Base-by-base conservation (phyloP, 2,113 vertebrate species). In the Hydropotes inermis region DNA sequence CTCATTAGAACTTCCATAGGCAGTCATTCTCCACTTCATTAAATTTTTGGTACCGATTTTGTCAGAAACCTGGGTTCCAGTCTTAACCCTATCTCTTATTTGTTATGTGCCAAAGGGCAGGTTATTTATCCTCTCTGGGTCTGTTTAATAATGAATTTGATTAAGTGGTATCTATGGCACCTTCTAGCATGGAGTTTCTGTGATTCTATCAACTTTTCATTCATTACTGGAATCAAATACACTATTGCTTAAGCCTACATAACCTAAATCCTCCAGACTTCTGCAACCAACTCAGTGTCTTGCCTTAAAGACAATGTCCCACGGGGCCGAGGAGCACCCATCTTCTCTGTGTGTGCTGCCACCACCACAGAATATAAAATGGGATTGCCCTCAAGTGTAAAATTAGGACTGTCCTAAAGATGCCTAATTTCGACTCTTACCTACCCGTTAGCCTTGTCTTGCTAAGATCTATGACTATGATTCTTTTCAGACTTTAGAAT, bases 131-230 rank as follows among this genome's bases (percentile, higher is more conserved):
- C 36, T 94, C 60, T 95, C 54, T 92, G 27, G 27, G 28, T 82
- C 70, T 94, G 52, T 50, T 55, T 67, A 89, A 45, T 88, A 93
- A 57, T 55, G 60, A 39, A 19, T 58, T 94, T 30, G 52, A 90
- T 79, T 70, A 95, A 89, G 84, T 78, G 52, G 39, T 33, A 94
- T 52, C 28, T 30, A 79, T 14, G 28, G 19, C 70, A 92, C 28
- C 28, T 70, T 87, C 47, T 8, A 97, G 21, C 16, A 91, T 2
- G 7, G 60, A 36, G 21, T 76, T 81, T 83, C 79, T 67, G 3
- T 84, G 70, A 87, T 83, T 95, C 60, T 45, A 84, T 43, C 43
- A 57, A 43, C 54, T 95, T 90, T 97, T 92, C 70, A 87, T 79
- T 92, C 45, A 79, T 50, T 87, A 70, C 30, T 87, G 9, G 52